phyloP scores from a whole-genome alignment of 2,888 invertebrate species.

The Xanthostigma xanthostigma region DNA sequence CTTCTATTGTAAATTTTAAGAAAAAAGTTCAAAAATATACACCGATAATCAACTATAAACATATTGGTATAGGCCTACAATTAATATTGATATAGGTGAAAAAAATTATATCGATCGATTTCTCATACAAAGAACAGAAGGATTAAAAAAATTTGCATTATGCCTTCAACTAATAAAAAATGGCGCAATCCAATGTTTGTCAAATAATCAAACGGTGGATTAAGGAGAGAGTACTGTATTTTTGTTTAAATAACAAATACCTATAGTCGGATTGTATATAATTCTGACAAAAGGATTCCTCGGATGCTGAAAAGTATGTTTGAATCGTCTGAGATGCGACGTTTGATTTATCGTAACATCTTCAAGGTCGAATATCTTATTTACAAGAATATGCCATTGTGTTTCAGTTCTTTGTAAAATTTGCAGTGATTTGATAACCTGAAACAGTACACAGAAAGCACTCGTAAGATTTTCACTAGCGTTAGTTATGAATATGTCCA shows the following conservation, averaged over 20 bases:
- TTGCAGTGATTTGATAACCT: conserved; percentile 79
- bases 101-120: too few relatives aligned
- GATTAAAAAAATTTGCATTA: too few relatives aligned
- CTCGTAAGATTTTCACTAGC: too few relatives aligned
- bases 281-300: conserved; percentile 41
- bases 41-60: too few relatives aligned
- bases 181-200: too few relatives aligned
- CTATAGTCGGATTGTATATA: conserved; percentile 50
- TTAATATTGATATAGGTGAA: too few relatives aligned
- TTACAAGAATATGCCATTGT: conserved; percentile 79
- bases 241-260: conserved; percentile 25
- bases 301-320: conserved; percentile 53
- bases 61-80: too few relatives aligned
- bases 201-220: not conserved
- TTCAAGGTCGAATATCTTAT: conserved; percentile 67
- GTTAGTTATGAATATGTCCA: too few relatives aligned
- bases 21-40: too few relatives aligned
- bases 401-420: conserved; percentile 88
- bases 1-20: too few relatives aligned
- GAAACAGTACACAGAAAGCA: conserved; percentile 10
- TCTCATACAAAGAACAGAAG: too few relatives aligned
- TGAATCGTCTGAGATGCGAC: conserved; percentile 40
- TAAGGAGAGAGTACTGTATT: not conserved
- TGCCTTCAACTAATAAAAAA: too few relatives aligned
- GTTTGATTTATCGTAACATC: conserved; percentile 70